phyloP scores from a whole-genome alignment of 1,140 invertebrate species.

The Drosophila ironensis region DNA sequence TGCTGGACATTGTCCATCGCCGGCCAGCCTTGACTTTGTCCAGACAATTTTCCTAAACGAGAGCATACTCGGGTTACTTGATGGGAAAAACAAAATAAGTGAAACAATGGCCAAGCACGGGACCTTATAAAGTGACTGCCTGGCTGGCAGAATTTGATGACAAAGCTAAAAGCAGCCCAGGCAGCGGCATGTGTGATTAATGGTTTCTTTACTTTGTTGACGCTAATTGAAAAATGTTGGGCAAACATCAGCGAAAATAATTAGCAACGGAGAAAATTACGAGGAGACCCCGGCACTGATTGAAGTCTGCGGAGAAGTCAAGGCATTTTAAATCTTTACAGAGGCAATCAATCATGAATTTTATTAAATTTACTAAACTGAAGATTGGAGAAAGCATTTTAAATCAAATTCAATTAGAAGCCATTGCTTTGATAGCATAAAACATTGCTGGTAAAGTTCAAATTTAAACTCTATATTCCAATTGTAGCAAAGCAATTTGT shows the following conservation, averaged over 20 bases:
- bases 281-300: conserved; percentile 3
- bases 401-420: too few relatives aligned
- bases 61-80: conserved; percentile 48
- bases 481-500: too few relatives aligned
- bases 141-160: conserved; percentile 50
- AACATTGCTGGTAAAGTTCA: too few relatives aligned
- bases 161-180: conserved; percentile 43
- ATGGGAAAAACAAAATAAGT: background rate
- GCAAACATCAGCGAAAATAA: conserved; percentile 27
- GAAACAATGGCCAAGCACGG: background rate
- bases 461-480: too few relatives aligned
- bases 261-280: background rate
- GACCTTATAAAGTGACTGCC: conserved; percentile 43
- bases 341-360: conserved; percentile 3
- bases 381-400: too few relatives aligned
- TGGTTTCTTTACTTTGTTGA: conserved; percentile 66
- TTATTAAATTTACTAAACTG: background rate
- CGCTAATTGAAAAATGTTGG: conserved; percentile 70
- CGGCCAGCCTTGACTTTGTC: conserved; percentile 13
- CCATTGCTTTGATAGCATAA: too few relatives aligned
- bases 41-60: conserved; percentile 7
- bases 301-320: background rate
- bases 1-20: conserved; percentile 51
- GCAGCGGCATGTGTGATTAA: conserved; percentile 53
- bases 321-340: conserved; percentile 2